Evolutionary conservation across 1,140 invertebrate genomes (phyloP).

Genomic region (Ridgeia piscesae): DNA sequence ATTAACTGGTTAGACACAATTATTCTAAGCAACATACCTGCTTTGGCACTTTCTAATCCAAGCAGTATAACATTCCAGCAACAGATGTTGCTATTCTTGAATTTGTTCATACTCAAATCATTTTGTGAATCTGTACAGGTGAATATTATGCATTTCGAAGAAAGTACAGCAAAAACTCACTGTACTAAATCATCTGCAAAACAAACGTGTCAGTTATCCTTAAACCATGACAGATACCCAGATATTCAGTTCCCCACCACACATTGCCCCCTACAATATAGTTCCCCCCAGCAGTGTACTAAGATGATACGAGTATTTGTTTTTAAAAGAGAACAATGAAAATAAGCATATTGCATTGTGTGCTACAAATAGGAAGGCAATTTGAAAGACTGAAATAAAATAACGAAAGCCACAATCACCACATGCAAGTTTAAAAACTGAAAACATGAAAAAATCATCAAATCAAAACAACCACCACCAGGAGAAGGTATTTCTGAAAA

Average conservation of each 20-base stretch:
- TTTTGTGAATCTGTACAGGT: no score
- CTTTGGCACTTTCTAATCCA: no score
- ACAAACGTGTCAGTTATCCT: background rate
- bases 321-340: background rate
- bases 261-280: background rate
- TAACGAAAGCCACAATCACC: background rate
- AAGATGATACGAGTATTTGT: background rate
- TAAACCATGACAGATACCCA: background rate
- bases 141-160: background rate
- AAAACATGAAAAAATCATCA: background rate
- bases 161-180: background rate
- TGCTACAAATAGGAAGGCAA: background rate
- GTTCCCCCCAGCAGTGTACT: background rate
- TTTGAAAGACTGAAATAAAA: background rate
- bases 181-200: background rate
- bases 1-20: no score
- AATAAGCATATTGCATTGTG: background rate
- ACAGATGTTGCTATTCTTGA: no score
- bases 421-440: background rate
- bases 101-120: no score
- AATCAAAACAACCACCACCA: background rate
- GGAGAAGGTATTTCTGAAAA: background rate
- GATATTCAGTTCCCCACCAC: background rate
- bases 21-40: no score
- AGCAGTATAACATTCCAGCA: no score